phyloP scores from a whole-genome alignment of 2,113 vertebrate genomes.

The Zingel zingel region DNA sequence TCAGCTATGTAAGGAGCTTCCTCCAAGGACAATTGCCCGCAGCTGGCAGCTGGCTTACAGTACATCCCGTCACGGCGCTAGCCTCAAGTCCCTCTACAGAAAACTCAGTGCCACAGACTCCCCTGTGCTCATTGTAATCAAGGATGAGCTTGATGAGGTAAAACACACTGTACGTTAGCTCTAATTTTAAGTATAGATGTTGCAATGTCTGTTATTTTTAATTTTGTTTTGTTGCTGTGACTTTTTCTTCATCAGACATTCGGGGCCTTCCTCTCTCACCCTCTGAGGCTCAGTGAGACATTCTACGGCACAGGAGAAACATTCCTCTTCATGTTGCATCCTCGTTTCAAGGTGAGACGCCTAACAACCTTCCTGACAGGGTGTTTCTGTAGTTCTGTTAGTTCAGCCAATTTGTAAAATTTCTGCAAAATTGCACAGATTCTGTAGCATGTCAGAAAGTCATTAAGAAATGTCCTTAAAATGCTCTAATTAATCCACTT shows the following conservation, averaged over 20 bases:
- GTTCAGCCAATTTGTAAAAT: neutral
- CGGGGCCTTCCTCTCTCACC: constrained; percentile 85
- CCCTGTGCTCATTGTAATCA: constrained; percentile 83
- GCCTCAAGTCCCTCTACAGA: constrained; percentile 87
- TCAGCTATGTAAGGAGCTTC: constrained; percentile 84
- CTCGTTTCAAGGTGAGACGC: constrained; percentile 83
- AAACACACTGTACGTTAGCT: neutral
- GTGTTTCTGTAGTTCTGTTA: neutral
- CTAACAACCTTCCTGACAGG: neutral
- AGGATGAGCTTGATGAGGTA: constrained; percentile 84
- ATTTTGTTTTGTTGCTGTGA: neutral
- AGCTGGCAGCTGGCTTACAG: constrained; percentile 84
- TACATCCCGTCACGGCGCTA: constrained; percentile 82
- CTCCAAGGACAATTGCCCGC: constrained; percentile 82
- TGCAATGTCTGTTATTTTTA: neutral
- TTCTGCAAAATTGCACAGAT: neutral
- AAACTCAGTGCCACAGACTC: constrained; percentile 81
- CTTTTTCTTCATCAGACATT: constrained; percentile 75
- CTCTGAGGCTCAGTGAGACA: constrained; percentile 81
- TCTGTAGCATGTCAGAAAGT: neutral
- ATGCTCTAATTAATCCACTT: too few species aligned
- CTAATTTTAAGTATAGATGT: neutral
- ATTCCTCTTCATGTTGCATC: constrained; percentile 85
- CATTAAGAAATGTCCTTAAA: neutral
- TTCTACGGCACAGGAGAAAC: constrained; percentile 88